A percentile compares a stretch with the other conserved stretches of the same genome.
Evolutionary conservation across 1,140 invertebrate genomes (phyloP).

Genomic region (Mizuhopecten yessoensis): DNA sequence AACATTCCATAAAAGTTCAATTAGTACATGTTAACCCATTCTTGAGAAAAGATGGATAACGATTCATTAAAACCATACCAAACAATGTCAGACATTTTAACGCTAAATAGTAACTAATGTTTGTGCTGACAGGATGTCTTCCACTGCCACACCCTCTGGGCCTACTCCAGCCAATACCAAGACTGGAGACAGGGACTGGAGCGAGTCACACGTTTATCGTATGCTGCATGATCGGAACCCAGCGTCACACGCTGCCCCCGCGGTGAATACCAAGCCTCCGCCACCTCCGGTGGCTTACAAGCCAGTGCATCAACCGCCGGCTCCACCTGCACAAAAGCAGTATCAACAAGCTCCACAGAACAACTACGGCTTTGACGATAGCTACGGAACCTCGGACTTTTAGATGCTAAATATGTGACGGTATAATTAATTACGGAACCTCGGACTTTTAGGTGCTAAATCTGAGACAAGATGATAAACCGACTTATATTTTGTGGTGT

Average conservation of each 20-base stretch:
- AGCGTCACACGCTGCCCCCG: conserved; percentile 48
- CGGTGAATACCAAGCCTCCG: conserved; percentile 57
- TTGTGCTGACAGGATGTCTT: not conserved
- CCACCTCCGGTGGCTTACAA: conserved; percentile 54
- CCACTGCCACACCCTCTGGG: not conserved
- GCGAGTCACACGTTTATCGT: conserved; percentile 70
- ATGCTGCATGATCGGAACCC: conserved; percentile 67
- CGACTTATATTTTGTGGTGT: not conserved
- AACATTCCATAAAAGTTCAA: too few relatives aligned
- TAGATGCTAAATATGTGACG: conserved; percentile 45
- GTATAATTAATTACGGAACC: too few relatives aligned
- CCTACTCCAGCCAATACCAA: not conserved
- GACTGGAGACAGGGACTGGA: conserved; percentile 75
- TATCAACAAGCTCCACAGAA: conserved; percentile 53
- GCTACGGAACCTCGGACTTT: conserved; percentile 69
- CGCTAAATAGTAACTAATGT: too few relatives aligned
- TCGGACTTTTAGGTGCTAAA: conserved; percentile 65
- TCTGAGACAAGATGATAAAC: not conserved
- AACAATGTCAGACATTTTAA: too few relatives aligned
- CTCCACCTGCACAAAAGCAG: conserved; percentile 52
- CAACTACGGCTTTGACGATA: conserved; percentile 59
- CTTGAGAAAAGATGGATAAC: too few relatives aligned
- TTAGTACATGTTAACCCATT: too few relatives aligned
- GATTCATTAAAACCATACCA: too few relatives aligned
- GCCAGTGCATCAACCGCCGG: conserved; percentile 52